Evolutionary conservation across 2,888 invertebrate species (phyloP), one percentile per base, ranked within the genome.

Genomic region (Cryptus armator): DNA sequence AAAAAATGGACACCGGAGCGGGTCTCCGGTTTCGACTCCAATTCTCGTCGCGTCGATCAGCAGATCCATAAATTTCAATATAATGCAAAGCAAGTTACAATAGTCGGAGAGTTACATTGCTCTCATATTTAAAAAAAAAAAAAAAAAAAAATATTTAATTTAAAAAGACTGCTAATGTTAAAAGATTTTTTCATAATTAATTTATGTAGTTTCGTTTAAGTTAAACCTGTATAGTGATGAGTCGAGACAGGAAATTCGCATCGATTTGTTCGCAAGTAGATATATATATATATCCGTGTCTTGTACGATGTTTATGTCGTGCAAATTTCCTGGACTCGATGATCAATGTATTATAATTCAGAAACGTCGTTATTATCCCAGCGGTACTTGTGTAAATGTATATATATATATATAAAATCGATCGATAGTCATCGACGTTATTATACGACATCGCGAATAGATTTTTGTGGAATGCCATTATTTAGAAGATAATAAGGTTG

Each of bases 91-190:
- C 16, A 48, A 14, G 9, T 32, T n/a, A n/a, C 9, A 37, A 59
- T 6, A 12, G 29, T 43, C 14, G 14, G 2, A 24, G 24, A 56
- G 24, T 59, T 10, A 29, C 37, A 74, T 29, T 16, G 19, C 43
- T 59, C 9, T 37, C 24, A 24, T 37, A 7, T 37, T 37, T 37
- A 4, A 5, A 5, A 37, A 37, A 5, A 6, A 37, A 37, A 37
- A 37, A 12, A 14, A 29, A 37, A 53, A 71, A 79, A 1, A n/a
- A 70, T 14, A 68, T 32, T 14, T 56, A 14, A 44, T 24, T 46
- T 46, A 48, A 24, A 46, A 71, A 83, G 83, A 83, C 80, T 85
- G 80, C 67, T 70, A 64, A 70, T 79, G 56, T 83, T 80, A 76
- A 37, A 71, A 37, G 37, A 12, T 9, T 79, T 72, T 14, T 62